Evolutionary conservation across 2,797 vertebrate species (phyloP).

Genomic region (Zalophus californianus): DNA sequence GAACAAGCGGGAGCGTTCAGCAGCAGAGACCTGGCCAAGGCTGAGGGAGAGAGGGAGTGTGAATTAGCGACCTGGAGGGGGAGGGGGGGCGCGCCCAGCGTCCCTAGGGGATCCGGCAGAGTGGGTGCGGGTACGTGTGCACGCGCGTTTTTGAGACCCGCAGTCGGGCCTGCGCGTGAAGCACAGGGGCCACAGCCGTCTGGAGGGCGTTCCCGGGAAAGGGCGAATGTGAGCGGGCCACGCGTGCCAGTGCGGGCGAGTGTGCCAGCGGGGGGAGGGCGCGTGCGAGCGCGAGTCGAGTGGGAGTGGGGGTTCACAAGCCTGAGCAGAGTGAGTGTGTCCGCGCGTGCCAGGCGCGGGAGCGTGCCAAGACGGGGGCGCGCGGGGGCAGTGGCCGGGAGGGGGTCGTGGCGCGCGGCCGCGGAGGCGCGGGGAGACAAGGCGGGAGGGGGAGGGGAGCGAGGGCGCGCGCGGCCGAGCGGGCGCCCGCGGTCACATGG

Average conservation of each 20-base stretch:
- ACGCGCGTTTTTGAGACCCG: conserved; percentile 61
- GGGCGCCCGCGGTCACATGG: conserved; percentile 85
- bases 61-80: conserved; percentile 57
- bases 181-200: conserved; percentile 35
- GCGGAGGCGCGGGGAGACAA: conserved; percentile 79
- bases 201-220: conserved; percentile 67
- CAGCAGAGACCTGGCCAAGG: conserved; percentile 63
- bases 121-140: conserved; percentile 71
- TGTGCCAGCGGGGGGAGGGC: conserved; percentile 66
- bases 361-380: conserved; percentile 66
- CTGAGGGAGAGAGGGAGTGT: conserved; percentile 20
- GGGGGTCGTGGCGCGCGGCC: conserved; percentile 80
- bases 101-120: conserved; percentile 49
- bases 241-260: conserved; percentile 67
- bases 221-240: conserved; percentile 65
- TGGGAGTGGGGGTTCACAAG: conserved; percentile 55
- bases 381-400: conserved; percentile 71
- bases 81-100: conserved; percentile 52
- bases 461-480: conserved; percentile 83
- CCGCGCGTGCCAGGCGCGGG: conserved; percentile 72
- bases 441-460: conserved; percentile 80
- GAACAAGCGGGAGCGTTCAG: conserved; percentile 41
- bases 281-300: conserved; percentile 48
- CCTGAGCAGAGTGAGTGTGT: conserved; percentile 56
- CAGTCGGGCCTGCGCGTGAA: conserved; percentile 44